Evolutionary conservation across 2,797 vertebrate species (phyloP), one percentile per base, ranked within the genome.

Genomic region (Choloepus didactylus): DNA sequence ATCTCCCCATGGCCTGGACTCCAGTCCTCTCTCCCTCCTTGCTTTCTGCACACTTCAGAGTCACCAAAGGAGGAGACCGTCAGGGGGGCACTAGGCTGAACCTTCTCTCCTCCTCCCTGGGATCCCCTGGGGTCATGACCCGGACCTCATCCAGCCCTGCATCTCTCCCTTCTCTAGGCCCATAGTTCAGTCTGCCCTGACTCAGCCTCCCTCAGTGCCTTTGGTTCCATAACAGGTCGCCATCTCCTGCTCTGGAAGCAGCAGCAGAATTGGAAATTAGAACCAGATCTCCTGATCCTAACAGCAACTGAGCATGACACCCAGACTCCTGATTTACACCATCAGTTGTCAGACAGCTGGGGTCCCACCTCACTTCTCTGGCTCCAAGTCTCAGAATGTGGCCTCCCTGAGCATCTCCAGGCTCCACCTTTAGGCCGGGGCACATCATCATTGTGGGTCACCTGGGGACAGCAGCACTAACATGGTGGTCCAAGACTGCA

Each of bases 221-320:
- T 56, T 41, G 38, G 41, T 31, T 6, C 15, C 73, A 11, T 66
- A 69, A 16, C 3, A 60, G 0, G 31, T 56, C 4, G 31, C 51
- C 31, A 46, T 96, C 25, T 44, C 54, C 44, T 89, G 79, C 56
- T 38, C 79, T 46, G 60, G 89, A 89, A 10, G 41, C 66, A 80
- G 62, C 12, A 54, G 77, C 12, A 19, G 14, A 29, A 85, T n/a
- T 88, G 23, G 3, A 9, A 27, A 0, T 23, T 84, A 41, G 4
- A 44, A 66, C 27, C 1, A 2, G 67, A 82, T 89, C 23, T 80
- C 41, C 25, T 95, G 77, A 89, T 88, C 87, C 46, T 94, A 93
- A 4, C 67, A 73, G 23, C 73, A 56, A 29, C 38, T 21, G 6
- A 69, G 46, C n/a, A 35, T 29, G 1, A 23, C 35, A 15, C 72